These are phyloP conservation scores for Rhizoglyphus robini DNA, from an alignment of 1,140 invertebrate genomes.

Conservation along the genomic window DNA sequence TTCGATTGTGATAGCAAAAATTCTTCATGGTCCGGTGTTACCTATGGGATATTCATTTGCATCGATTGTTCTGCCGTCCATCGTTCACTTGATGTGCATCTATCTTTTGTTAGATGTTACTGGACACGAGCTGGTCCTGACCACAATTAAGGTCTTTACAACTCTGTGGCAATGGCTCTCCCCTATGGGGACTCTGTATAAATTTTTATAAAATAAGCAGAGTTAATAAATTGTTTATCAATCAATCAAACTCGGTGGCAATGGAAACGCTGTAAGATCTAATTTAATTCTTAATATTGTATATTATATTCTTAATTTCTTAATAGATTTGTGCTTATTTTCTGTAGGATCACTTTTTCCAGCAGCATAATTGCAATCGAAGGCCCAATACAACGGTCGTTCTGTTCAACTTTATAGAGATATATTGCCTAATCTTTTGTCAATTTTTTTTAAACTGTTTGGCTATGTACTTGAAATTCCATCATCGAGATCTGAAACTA, in stretches of 20 bases:
- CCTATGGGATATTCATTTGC: conserved; percentile 98
- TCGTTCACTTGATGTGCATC: conserved; percentile 84
- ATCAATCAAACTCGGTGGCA: conserved; percentile 95
- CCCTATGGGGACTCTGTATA: no score
- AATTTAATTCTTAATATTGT: no score
- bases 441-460: conserved; percentile 72
- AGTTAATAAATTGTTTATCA: no score
- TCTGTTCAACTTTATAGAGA: conserved; percentile 84
- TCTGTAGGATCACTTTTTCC: conserved; percentile 77
- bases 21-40: conserved; percentile 97
- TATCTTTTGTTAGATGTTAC: conserved; percentile 88
- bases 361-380: conserved; percentile 80
- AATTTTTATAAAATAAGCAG: no score
- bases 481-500: background rate
- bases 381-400: conserved; percentile 92
- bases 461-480: conserved; percentile 40
- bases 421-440: conserved; percentile 59
- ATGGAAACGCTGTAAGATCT: conserved; percentile 83
- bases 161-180: no score
- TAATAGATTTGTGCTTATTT: conserved; percentile 29
- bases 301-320: no score
- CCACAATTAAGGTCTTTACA: conserved; percentile 93
- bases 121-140: conserved; percentile 99
- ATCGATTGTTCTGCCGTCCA: conserved; percentile 98
- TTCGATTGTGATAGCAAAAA: conserved; percentile 97